A percentile compares a stretch with the other conserved stretches of the same genome.
Evolutionary conservation across 37 sponge, comb jelly and placozoan genomes (phyloP).

Genomic region (Agelas oroides): DNA sequence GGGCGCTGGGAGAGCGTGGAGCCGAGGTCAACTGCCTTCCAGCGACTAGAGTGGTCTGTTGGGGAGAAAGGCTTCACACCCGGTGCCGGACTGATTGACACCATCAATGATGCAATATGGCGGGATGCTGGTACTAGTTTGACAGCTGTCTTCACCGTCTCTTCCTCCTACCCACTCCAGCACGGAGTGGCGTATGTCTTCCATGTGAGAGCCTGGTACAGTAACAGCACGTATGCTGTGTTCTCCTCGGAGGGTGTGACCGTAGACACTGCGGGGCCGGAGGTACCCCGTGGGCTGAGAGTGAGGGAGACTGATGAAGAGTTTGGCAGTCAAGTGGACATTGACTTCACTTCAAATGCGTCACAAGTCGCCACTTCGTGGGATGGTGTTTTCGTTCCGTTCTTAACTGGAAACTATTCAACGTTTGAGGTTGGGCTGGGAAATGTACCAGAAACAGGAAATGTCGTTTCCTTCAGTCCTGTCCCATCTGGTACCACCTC

Average conservation of each 20-base stretch:
- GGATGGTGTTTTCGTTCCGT: conserved; percentile 65
- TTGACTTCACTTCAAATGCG: conserved; percentile 39
- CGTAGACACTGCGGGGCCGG: conserved; percentile 53
- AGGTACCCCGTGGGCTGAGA: conserved; percentile 14
- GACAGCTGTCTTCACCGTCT: conserved; percentile 38
- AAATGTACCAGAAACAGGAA: conserved; percentile 43
- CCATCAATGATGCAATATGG: conserved; percentile 48
- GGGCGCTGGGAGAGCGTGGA: conserved; percentile 24
- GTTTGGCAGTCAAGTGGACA: conserved; percentile 7
- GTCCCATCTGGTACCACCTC: neutral
- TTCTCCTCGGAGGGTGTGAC: conserved; percentile 67
- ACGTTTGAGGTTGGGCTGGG: conserved; percentile 63
- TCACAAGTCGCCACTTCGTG: conserved; percentile 41
- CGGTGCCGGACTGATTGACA: conserved; percentile 58
- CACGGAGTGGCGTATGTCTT: conserved; percentile 71
- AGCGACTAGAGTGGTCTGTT: conserved; percentile 69
- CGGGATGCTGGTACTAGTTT: neutral
- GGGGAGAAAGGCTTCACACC: conserved; percentile 21
- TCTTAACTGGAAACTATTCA: neutral
- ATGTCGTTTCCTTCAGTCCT: conserved; percentile 23
- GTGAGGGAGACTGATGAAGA: conserved; percentile 32
- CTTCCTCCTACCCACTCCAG: conserved; percentile 29
- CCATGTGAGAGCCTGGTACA: conserved; percentile 79
- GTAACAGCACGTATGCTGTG: conserved; percentile 30
- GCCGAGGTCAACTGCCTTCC: conserved; percentile 15